Base-by-base conservation (phyloP, 2,113 vertebrate genomes). In the Beaufortia kweichowensis region DNA sequence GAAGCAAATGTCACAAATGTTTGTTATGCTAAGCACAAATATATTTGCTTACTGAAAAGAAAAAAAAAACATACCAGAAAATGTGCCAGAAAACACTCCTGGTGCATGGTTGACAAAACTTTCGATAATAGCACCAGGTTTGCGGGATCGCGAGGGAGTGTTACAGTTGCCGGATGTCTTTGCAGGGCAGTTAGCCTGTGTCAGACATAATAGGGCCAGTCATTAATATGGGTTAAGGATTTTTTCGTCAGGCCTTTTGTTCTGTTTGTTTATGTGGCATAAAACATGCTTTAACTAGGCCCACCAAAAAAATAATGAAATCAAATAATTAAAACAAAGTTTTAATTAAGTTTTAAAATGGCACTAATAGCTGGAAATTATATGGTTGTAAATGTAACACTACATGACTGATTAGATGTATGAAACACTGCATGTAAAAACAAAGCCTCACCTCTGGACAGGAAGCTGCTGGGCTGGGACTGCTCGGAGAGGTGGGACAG, bases 21-120 rank as follows among this genome's bases (percentile, higher is more conserved):
- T 55, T 23, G n/a, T 9, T 35, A 15, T 39, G 31, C 2, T 6
- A 3, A 23, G 5, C 4, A 2, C 23, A 28, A 26, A 60, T n/a
- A 15, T 33, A 60, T n/a, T n/a, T n/a, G n/a, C n/a, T n/a, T n/a
- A n/a, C n/a, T n/a, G n/a, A 23, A 67, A 1, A 21, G 59, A 4
- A 43, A 29, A 24, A 23, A 14, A 31, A 19, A 46, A 48, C 0
- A 21, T 77, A 84, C n/a, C 83, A 71, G 83, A 84, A 84, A 82
- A 82, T 21, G 80, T 84, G 29, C 80, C 80, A 41, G 80, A 82
- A 63, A 82, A 84, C 19, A 82, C 81, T 57, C 83, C 83, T 1
- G 94, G 94, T 46, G 94, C 94, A 6, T 95, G 94, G 88, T 94
- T 95, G 77, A 95, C 94, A 11, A 95, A 95, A 88, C 94, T 95